Evolutionary conservation across 2,113 vertebrate species (phyloP), one percentile per base, ranked within the genome.

Genomic region (Percopsis transmontana): DNA sequence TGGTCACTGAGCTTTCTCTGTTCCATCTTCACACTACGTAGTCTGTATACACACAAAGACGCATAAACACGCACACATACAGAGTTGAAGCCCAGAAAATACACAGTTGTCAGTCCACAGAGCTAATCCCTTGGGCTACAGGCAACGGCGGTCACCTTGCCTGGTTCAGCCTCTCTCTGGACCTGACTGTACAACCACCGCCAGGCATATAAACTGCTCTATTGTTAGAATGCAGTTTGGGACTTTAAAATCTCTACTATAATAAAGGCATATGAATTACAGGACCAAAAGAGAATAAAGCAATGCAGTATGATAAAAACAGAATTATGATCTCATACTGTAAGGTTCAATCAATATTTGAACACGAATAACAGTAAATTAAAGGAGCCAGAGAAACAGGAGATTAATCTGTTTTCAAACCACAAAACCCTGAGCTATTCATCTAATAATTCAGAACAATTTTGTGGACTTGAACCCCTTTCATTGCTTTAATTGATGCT

Each of bases 1-100:
- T 99, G 97, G 87, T 99, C 97, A 0, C 95, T 99, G 74, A 99
- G 93, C 83, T 99, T 99, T 79, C 97, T 94, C 89, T 99, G 97
- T 84, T 99, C 97, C 97, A 99, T 99, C 93, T 98, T 99, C 82
- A 99, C 97, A 0, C 95, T 96, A 74, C 97, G 92, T 77, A 99
- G 85, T 87, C 97, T 99, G 91, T 38, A 81, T 82, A 89, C 73
- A 88, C 42, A 82, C n/a, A 27, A 15, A 62, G 19, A 58, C 47
- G 18, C 41, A 38, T 45, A 58, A 33, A 58, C 60, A 44, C 27
- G 69, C 51, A 62, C 6, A 67, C 45, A 69, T 16, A 68, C 15
- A 86, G 66, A 79, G 61, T 14, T 62, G 66, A 69, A 78, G 47
- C 58, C 38, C 27, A 13, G 68, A 64, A 66, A 79, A 81, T 48